phyloP scores from a whole-genome alignment of 2,113 vertebrate species.

The Aspidoscelis tigris region DNA sequence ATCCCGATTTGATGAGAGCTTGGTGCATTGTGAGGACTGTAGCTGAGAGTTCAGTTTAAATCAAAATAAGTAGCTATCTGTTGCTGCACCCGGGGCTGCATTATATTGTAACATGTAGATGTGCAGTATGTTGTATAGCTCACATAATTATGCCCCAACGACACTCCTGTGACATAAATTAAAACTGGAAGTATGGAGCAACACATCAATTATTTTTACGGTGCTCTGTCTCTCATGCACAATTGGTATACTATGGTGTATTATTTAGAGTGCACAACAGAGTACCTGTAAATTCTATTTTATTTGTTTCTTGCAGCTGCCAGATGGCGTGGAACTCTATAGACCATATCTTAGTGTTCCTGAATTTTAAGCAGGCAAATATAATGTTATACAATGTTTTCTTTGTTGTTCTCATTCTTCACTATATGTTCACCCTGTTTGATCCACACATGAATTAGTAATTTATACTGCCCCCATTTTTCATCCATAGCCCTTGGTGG shows the following conservation, averaged over 20 bases:
- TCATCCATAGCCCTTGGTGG: neutral
- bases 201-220: conserved; percentile 52
- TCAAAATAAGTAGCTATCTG: conserved; percentile 16
- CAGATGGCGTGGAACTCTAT: conserved; percentile 66
- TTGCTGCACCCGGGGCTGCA: neutral
- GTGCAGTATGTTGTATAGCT: neutral
- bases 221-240: conserved; percentile 39
- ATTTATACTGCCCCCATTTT: neutral
- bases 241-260: conserved; percentile 55
- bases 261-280: conserved; percentile 59
- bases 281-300: conserved; percentile 63
- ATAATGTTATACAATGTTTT: conserved; percentile 2
- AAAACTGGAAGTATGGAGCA: conserved; percentile 37
- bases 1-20: neutral
- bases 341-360: conserved; percentile 41
- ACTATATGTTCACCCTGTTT: neutral
- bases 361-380: conserved; percentile 59
- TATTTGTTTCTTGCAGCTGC: conserved; percentile 61
- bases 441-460: neutral
- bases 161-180: conserved; percentile 51
- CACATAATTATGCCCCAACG: conserved; percentile 21
- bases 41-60: neutral
- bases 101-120: neutral
- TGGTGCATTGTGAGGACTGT: neutral
- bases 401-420: conserved; percentile 4